Base-by-base conservation (phyloP, 1,140 invertebrate genomes). In the Brachystomella parvula region DNA sequence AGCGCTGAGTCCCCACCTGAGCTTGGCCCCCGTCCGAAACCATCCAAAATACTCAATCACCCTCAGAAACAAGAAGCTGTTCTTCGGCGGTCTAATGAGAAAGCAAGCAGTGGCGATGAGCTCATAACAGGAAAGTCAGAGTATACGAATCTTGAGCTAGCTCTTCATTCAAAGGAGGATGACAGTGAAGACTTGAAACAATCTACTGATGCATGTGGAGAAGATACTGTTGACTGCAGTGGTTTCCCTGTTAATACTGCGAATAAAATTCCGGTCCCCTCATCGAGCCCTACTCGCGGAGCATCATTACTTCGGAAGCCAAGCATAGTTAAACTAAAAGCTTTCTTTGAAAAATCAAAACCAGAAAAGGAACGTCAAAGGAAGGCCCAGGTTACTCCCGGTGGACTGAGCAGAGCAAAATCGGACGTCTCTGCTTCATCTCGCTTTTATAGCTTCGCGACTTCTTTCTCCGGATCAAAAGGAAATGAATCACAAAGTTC, bases 321-420 rank as follows among this genome's bases (percentile, higher is more conserved):
- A 15, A 80, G 80, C 64, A 81, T 81, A 65, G 75, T 77, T 0
- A 79, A 79, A 66, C 71, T 81, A 21, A 79, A 78, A 70, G 77
- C 80, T 21, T 69, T 81, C n/a, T 82, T 81, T 76, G 81, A 82
- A 71, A 76, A 74, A 24, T 31, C 49, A 21, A 71, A 72, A 64
- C 64, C 65, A 32, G 65, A 74, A 9, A 71, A 73, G 65, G 67
- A 65, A 26, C 53, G 66, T 47, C 70, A 66, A 60, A 61, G 71
- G 59, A 64, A 61, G 53, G 39, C 68, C 32, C 72, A 67, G 60
- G 67, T 68, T 0, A 29, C 31, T 3, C 24, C 58, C 61, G 65
- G 47, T 61, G 64, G 57, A 56, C 70, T 71, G 63, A 73, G 53
- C 62, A 66, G 69, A 63, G 74, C 68, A 15, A 75, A 67, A 61